These are phyloP conservation scores for Lycorma delicatula DNA, from an alignment of 1,140 invertebrate genomes.

Conservation along the genomic window DNA sequence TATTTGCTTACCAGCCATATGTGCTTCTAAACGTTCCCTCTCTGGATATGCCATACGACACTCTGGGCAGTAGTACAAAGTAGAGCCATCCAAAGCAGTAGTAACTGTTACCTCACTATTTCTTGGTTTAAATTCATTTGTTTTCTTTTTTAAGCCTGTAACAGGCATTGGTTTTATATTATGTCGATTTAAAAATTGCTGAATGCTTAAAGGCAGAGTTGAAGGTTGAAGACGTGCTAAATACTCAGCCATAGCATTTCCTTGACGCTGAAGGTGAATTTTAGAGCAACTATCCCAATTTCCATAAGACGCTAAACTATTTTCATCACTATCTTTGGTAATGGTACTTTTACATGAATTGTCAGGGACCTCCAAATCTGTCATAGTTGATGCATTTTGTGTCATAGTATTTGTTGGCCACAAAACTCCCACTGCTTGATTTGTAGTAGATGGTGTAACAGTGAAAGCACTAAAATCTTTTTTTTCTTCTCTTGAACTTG, in stretches of 20 bases:
- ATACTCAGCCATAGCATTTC: constrained; percentile 63
- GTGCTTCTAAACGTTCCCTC: constrained; percentile 59
- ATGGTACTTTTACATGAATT: not conserved
- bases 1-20: constrained; percentile 44
- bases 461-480: too few species aligned
- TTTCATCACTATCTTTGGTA: constrained; percentile 11
- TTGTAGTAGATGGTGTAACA: too few species aligned
- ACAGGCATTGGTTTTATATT: constrained; percentile 43
- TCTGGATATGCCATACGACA: constrained; percentile 65
- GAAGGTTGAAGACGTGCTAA: constrained; percentile 61
- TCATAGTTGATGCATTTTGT: constrained; percentile 6
- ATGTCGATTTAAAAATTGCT: constrained; percentile 67
- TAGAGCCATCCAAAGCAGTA: constrained; percentile 55
- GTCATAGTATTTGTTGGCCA: not conserved
- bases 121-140: constrained; percentile 45
- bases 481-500: too few species aligned
- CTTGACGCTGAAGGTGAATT: not conserved
- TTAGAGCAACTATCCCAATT: constrained; percentile 6
- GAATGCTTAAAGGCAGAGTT: constrained; percentile 62
- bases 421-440: too few species aligned
- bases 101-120: constrained; percentile 58
- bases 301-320: not conserved
- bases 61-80: constrained; percentile 61
- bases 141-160: not conserved
- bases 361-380: not conserved